A percentile compares a stretch with the other conserved stretches of the same genome.
Conservation (phyloP, 2,888 invertebrate genomes). For the Epinotia ramella region DNA sequence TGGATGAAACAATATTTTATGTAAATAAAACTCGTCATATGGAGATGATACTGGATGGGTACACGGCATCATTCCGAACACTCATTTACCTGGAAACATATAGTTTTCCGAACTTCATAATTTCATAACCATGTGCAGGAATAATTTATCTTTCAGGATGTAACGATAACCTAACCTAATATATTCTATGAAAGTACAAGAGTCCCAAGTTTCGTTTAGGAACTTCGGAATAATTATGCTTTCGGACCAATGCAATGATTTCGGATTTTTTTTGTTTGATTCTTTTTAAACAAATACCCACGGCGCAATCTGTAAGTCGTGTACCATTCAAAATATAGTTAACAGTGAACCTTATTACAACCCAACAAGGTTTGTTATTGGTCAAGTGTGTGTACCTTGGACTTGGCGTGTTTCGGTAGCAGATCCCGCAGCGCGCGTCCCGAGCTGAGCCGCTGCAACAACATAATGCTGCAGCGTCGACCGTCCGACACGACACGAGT, state of each 20-base stretch:
- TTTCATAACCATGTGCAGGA: too few relatives aligned
- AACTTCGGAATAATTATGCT: too few relatives aligned
- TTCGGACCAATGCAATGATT: too few relatives aligned
- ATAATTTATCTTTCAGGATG: too few relatives aligned
- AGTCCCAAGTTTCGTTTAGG: too few relatives aligned
- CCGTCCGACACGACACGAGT: neutral
- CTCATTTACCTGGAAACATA: too few relatives aligned
- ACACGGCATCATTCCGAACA: too few relatives aligned
- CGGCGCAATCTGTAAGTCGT: neutral
- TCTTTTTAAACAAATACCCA: neutral
- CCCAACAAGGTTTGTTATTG: neutral
- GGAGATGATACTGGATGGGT: neutral
- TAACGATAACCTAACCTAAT: too few relatives aligned
- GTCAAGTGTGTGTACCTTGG: slow-evolving; percentile 64
- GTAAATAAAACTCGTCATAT: neutral
- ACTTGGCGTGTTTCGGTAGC: slow-evolving; percentile 69
- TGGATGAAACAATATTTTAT: neutral
- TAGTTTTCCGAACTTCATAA: too few relatives aligned
- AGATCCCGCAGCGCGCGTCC: slow-evolving; percentile 69
- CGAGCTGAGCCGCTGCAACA: slow-evolving; percentile 77
- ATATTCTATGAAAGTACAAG: too few relatives aligned
- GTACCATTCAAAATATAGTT: neutral
- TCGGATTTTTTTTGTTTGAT: too few relatives aligned
- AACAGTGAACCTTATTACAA: neutral
- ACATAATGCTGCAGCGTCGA: slow-evolving; percentile 49